Evolutionary conservation across 2,113 vertebrate species (phyloP), one percentile per base, ranked within the genome.

Genomic region (Rhabdomys dilectus): DNA sequence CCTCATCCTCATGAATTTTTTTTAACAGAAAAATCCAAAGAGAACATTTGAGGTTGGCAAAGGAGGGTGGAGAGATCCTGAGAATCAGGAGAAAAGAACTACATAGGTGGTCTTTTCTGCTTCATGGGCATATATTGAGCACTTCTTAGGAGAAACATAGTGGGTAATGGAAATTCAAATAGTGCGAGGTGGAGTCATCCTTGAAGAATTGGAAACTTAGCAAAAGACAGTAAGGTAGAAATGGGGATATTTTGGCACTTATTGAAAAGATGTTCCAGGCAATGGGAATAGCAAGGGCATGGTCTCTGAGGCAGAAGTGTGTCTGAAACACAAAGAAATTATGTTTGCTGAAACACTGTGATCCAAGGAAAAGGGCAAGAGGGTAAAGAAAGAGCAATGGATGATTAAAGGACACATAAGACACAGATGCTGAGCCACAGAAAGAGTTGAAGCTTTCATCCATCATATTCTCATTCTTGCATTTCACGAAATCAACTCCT

Each of bases 91-190:
- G 22, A 22, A 29, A 73, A 75, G 16, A n/a, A 62, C 6, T 19
- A 19, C 66, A 34, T 58, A 51, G 48, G 86, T 84, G 7, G 6
- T 7, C 62, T 82, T 82, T 66, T 31, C 56, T 36, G 60, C 51
- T 2, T 34, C 17, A 51, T 5, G n/a, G 24, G 39, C 53, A 75
- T 51, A 75, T 70, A 45, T 1, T 53, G 68, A 68, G 13, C 34
- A 31, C n/a, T 42, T 80, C 19, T 21, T 26, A 17, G n/a, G 39
- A 39, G 19, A 39, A n/a, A 89, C 36, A 48, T 0, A 24, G 31
- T 21, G 3, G 39, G 3, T 36, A 26, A 15, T 0, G 3, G 36
- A 4, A 13, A 5, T 17, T 45, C 16, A 19, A 15, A 21, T 11
- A 7, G 22, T 17, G 5, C 3, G 16, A 31, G n/a, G 19, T 60